These are phyloP conservation scores for Ichneumoninae sp. DNA, from an alignment of 2,888 invertebrate genomes.

Conservation along the genomic window DNA sequence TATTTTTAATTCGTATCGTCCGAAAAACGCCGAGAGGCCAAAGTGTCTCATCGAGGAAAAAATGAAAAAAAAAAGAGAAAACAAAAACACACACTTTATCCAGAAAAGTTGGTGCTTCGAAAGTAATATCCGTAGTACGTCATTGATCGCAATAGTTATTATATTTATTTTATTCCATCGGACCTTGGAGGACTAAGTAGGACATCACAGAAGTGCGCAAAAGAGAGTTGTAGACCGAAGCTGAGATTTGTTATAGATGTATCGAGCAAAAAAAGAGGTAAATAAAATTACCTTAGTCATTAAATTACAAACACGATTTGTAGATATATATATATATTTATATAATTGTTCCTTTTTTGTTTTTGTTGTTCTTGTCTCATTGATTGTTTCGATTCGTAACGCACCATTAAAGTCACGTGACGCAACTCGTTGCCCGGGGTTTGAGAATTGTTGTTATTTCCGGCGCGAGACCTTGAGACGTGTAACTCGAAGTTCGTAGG, in stretches of 20 bases:
- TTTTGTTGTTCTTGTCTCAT: background rate
- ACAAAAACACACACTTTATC: background rate
- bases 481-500: background rate
- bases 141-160: conserved; percentile 57
- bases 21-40: background rate
- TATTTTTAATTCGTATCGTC: conserved; percentile 39
- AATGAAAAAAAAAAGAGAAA: conserved; percentile 3
- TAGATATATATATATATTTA: conserved; percentile 8
- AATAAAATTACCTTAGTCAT: conserved; percentile 52
- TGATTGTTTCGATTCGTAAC: conserved; percentile 29
- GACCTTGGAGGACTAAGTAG: conserved; percentile 50
- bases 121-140: conserved; percentile 55
- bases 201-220: conserved; percentile 58
- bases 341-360: background rate
- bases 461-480: background rate
- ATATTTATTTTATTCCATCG: conserved; percentile 60
- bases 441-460: conserved; percentile 5
- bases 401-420: conserved; percentile 38
- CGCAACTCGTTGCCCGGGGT: background rate
- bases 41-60: conserved; percentile 6
- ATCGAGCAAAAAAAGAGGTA: conserved; percentile 58
- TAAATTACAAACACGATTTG: conserved; percentile 23
- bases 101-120: conserved; percentile 13
- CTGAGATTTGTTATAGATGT: conserved; percentile 66
- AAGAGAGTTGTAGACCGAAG: conserved; percentile 60